Percentiles rank a stretch among this genome's conserved stretches.
These are phyloP conservation scores for Lepus timidus DNA, from an alignment of 2,113 vertebrate species.

Conservation along the genomic window DNA sequence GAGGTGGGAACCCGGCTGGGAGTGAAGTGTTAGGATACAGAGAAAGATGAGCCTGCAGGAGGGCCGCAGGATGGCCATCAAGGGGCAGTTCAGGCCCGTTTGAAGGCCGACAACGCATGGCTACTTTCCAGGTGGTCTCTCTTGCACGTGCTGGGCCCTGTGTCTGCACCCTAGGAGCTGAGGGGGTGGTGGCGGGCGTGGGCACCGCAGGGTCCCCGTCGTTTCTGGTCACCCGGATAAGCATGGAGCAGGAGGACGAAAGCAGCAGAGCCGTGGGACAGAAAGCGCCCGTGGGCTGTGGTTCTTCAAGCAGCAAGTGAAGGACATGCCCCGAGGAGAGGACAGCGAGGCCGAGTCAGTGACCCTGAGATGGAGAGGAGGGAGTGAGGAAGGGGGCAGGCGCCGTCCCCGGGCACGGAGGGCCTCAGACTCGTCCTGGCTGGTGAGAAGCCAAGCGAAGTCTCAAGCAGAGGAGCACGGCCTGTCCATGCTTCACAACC, in stretches of 20 bases:
- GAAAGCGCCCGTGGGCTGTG: neutral
- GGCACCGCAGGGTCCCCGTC: fast-evolving
- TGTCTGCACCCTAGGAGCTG: neutral
- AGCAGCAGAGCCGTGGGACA: neutral
- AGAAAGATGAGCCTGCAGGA: neutral
- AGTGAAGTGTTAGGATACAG: neutral
- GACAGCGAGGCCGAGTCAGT: neutral
- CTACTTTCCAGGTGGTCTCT: neutral
- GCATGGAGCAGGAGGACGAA: neutral
- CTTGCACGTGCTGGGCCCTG: neutral
- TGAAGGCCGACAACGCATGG: too few species aligned
- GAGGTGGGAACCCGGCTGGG: neutral
- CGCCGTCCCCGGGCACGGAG: neutral
- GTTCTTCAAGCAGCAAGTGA: neutral
- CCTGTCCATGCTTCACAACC: neutral
- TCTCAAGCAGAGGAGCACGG: fast-evolving
- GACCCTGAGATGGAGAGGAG: too few species aligned
- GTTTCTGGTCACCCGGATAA: neutral
- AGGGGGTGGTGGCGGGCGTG: neutral
- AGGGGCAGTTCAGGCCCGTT: too few species aligned
- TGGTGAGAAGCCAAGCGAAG: too few species aligned
- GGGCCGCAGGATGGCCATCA: fast-evolving
- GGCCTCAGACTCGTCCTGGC: fast-evolving
- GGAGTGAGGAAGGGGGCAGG: fast-evolving
- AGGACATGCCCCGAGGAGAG: too few species aligned